Conservation (phyloP, 1,140 invertebrate species). For the Asobara japonica region DNA sequence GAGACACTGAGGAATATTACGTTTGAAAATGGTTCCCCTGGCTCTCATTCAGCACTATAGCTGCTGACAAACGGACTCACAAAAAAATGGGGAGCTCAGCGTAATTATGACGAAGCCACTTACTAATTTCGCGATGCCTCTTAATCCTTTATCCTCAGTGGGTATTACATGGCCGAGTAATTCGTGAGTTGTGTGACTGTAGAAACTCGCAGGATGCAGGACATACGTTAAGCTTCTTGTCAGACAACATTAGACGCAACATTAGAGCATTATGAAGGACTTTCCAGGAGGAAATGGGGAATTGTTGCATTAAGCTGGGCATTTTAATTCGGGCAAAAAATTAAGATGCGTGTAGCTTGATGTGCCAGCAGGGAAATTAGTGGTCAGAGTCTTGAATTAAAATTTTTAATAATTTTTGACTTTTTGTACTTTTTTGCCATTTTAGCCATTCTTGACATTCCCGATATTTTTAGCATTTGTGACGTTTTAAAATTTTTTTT, state of each 20-base stretch:
- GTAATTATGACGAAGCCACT: constrained; percentile 53
- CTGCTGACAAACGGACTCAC: constrained; percentile 37
- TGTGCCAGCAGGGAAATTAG: too few species aligned
- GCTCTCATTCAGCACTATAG: constrained; percentile 35
- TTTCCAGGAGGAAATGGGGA: neutral
- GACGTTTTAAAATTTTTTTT: too few species aligned
- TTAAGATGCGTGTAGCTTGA: too few species aligned
- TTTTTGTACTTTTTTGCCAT: too few species aligned
- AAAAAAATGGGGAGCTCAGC: constrained; percentile 11
- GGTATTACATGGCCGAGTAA: constrained; percentile 19
- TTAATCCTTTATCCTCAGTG: constrained; percentile 50
- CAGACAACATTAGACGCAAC: neutral
- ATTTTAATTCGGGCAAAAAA: too few species aligned
- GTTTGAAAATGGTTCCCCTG: neutral
- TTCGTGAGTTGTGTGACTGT: neutral
- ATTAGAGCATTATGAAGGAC: too few species aligned
- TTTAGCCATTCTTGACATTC: too few species aligned
- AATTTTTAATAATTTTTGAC: too few species aligned
- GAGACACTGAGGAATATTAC: constrained; percentile 6
- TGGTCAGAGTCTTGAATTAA: too few species aligned
- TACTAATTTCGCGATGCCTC: constrained; percentile 43
- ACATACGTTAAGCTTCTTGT: neutral
- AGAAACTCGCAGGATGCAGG: neutral
- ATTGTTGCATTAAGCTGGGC: too few species aligned
- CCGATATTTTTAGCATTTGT: too few species aligned